Conservation (phyloP, 2,113 vertebrate genomes). For the Hemichromis elongatus region DNA sequence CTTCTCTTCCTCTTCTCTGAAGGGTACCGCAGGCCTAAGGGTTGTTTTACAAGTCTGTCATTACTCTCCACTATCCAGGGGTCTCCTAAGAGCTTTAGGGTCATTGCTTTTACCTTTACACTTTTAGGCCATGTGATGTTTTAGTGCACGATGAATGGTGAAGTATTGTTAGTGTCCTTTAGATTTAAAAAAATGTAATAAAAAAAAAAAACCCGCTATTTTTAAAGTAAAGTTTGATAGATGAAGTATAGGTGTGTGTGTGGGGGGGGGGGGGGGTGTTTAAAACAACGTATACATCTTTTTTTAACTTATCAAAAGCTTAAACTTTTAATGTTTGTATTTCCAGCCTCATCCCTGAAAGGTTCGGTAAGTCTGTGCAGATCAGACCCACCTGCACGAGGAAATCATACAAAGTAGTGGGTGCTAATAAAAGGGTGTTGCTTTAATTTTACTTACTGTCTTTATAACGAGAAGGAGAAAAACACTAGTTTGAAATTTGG, state of each 20-base stretch:
- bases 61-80: conserved; percentile 17
- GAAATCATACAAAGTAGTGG: neutral
- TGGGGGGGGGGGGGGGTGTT: too few relatives aligned
- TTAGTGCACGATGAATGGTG: neutral
- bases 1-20: conserved; percentile 23
- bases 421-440: conserved; percentile 27
- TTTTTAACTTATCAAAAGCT: too few relatives aligned
- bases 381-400: neutral
- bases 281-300: too few relatives aligned
- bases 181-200: neutral
- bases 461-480: conserved; percentile 14
- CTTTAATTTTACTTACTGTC: conserved; percentile 2
- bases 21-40: conserved; percentile 47
- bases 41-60: conserved; percentile 63
- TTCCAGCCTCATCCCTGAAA: neutral
- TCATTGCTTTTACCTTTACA: neutral
- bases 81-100: conserved; percentile 17
- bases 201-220: neutral
- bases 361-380: neutral
- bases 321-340: neutral
- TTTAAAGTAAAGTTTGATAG: neutral
- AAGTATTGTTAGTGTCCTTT: neutral
- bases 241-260: neutral
- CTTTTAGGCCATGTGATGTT: neutral
- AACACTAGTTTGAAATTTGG: conserved; percentile 29